These are phyloP conservation scores for Lydus trimaculatus DNA, from an alignment of 2,888 invertebrate species.

Conservation along the genomic window DNA sequence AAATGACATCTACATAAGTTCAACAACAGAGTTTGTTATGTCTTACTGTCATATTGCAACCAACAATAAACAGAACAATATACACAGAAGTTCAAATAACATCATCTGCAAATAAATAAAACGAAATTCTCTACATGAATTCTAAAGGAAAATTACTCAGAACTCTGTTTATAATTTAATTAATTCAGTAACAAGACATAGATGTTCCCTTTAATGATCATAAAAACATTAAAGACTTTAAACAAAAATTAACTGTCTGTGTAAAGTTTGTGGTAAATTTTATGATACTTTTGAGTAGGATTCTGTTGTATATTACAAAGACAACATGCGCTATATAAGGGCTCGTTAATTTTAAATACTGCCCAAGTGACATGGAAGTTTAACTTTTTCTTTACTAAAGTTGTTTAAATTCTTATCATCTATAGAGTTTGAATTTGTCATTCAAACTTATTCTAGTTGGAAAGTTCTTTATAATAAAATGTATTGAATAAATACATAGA, in stretches of 20 bases:
- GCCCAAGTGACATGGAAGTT: not conserved
- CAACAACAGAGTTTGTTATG: not conserved
- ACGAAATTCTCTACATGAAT: not conserved
- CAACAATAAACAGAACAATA: not conserved
- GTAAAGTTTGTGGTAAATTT: not conserved
- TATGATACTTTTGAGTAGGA: not conserved
- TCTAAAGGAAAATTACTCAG: not conserved
- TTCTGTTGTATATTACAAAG: not conserved
- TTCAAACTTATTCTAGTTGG: too few relatives aligned
- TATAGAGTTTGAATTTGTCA: too few relatives aligned
- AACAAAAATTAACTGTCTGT: not conserved
- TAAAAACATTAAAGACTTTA: too few relatives aligned
- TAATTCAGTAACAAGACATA: too few relatives aligned
- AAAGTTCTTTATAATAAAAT: too few relatives aligned
- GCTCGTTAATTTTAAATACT: not conserved
- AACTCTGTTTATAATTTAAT: too few relatives aligned
- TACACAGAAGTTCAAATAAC: not conserved
- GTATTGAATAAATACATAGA: too few relatives aligned
- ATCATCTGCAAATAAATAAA: not conserved
- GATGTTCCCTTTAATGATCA: too few relatives aligned
- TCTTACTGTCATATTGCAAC: not conserved
- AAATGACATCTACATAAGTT: not conserved
- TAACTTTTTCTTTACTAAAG: too few relatives aligned
- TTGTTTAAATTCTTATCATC: too few relatives aligned
- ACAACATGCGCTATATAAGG: not conserved